Percentiles rank a stretch among this genome's conserved stretches.
phyloP scores from a whole-genome alignment of 92 coral and sea anemone species.

The Scolanthus callimorphus region DNA sequence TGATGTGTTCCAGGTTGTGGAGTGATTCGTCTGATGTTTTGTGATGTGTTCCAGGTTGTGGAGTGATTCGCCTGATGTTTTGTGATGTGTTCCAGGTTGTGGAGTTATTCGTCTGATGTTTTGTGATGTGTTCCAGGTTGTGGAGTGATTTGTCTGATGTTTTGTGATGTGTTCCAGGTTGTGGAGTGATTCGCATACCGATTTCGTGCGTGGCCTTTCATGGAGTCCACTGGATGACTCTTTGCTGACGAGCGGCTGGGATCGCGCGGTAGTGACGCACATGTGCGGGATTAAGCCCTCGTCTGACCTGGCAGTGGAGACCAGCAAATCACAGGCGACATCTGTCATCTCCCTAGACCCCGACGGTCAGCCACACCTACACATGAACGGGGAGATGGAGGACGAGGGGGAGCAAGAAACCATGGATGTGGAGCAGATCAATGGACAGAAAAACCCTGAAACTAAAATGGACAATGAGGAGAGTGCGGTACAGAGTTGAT shows the following conservation, averaged over 20 bases:
- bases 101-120: too few species aligned
- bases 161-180: constrained; percentile 39
- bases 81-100: too few species aligned
- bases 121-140: too few species aligned
- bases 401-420: constrained; percentile 45
- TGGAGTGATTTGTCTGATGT: neutral
- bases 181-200: constrained; percentile 83
- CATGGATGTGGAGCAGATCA: constrained; percentile 64
- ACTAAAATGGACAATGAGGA: too few species aligned
- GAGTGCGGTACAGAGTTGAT: too few species aligned
- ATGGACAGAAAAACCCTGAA: constrained; percentile 27
- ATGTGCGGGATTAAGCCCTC: constrained; percentile 45
- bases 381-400: constrained; percentile 55
- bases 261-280: constrained; percentile 70
- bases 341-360: constrained; percentile 64
- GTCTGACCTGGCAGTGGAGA: constrained; percentile 80
- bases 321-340: constrained; percentile 79
- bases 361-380: constrained; percentile 33
- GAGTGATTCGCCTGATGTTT: too few species aligned
- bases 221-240: constrained; percentile 97
- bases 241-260: constrained; percentile 97
- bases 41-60: too few species aligned
- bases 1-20: too few species aligned
- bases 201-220: constrained; percentile 88
- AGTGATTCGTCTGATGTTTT: too few species aligned